phyloP scores from a whole-genome alignment of 2,888 invertebrate species.

The Cephus rjabovi region DNA sequence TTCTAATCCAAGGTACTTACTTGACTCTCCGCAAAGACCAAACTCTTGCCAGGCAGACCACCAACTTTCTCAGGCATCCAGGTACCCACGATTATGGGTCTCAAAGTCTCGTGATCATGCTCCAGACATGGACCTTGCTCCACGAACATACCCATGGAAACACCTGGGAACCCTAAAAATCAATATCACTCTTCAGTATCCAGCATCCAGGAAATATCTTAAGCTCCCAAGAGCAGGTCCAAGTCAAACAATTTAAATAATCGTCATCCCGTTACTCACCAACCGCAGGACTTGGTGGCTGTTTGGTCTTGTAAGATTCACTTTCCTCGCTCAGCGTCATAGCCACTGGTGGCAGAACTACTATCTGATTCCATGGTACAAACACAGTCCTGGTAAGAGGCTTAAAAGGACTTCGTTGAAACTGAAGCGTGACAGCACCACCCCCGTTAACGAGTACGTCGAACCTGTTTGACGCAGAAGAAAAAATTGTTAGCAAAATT shows the following conservation, averaged over 20 bases:
- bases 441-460: slow-evolving; percentile 99
- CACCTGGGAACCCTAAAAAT: slow-evolving; percentile 69
- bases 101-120: slow-evolving; percentile 87
- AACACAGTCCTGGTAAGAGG: slow-evolving; percentile 89
- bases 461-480: slow-evolving; percentile 77
- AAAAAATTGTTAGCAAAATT: background rate
- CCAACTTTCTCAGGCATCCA: slow-evolving; percentile 93
- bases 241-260: background rate
- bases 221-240: background rate
- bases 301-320: slow-evolving; percentile 59
- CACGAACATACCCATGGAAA: slow-evolving; percentile 69
- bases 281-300: slow-evolving; percentile 62
- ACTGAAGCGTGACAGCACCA: slow-evolving; percentile 95
- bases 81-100: slow-evolving; percentile 88
- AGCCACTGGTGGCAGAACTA: slow-evolving; percentile 89
- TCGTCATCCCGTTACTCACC: slow-evolving; percentile 50
- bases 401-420: slow-evolving; percentile 94
- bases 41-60: slow-evolving; percentile 82
- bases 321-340: slow-evolving; percentile 85
- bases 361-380: slow-evolving; percentile 98
- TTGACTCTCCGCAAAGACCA: slow-evolving; percentile 93
- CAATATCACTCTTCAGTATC: background rate
- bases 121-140: slow-evolving; percentile 78
- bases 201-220: slow-evolving; percentile 48
- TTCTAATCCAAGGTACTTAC: slow-evolving; percentile 64